These are phyloP conservation scores for Hycleus cichorii DNA, from an alignment of 1,140 invertebrate genomes.

Conservation along the genomic window DNA sequence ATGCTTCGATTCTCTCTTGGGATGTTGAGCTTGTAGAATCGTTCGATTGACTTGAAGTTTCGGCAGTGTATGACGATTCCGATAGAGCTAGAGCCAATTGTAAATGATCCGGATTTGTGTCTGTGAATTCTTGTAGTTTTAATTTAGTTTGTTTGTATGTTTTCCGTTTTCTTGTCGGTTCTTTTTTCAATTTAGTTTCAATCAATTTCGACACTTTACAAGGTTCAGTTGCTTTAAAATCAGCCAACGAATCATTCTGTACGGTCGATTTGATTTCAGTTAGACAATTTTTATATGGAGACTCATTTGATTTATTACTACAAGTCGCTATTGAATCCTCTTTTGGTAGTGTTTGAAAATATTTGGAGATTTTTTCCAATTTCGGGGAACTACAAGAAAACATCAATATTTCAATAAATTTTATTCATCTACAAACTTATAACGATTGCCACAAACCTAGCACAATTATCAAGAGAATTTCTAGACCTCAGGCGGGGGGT, in stretches of 20 bases:
- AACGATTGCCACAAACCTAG: constrained; percentile 17
- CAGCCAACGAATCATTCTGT: constrained; percentile 21
- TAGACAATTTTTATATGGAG: constrained; percentile 23
- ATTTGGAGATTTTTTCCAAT: constrained; percentile 20
- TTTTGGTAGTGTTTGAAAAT: constrained; percentile 15
- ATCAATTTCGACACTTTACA: constrained; percentile 19
- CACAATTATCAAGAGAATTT: not conserved
- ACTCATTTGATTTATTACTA: constrained; percentile 10
- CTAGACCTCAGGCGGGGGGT: constrained; percentile 17
- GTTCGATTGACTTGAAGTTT: constrained; percentile 13
- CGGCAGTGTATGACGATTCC: constrained; percentile 40
- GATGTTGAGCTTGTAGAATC: constrained; percentile 13
- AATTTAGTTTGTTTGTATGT: constrained; percentile 10
- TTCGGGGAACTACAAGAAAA: constrained; percentile 5
- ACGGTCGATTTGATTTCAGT: constrained; percentile 8
- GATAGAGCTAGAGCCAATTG: constrained; percentile 50
- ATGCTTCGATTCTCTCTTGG: constrained; percentile 2
- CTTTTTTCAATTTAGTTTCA: not conserved
- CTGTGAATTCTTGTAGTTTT: constrained; percentile 26
- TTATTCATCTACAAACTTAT: constrained; percentile 4
- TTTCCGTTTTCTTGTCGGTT: constrained; percentile 12
- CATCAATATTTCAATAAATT: constrained; percentile 1
- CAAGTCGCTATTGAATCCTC: not conserved
- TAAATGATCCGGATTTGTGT: constrained; percentile 48
- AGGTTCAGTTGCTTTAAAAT: constrained; percentile 28